Evolutionary conservation across 2,888 invertebrate genomes (phyloP), one percentile per base, ranked within the genome.

Genomic region (Thera obeliscata): DNA sequence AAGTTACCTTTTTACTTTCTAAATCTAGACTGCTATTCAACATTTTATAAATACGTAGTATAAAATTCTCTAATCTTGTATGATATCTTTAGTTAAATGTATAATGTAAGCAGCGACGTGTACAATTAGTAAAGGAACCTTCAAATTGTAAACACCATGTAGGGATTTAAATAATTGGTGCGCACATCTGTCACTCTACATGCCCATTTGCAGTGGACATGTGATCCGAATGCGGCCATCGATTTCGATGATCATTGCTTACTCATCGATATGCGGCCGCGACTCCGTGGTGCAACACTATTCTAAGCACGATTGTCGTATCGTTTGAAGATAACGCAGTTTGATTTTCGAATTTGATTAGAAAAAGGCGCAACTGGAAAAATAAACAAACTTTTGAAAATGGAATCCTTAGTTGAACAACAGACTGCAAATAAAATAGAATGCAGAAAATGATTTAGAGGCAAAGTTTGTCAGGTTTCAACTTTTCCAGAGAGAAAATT

Each of bases 291-390:
- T 66, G 70, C 71, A 73, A 74, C 73, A 74, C 71, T 71, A 78
- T 81, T 81, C 78, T 76, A 75, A 78, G 66, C 78, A 76, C 74
- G 74, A 65, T 61, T 61, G 66, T 59, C 64, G 64, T 64, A 56
- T 71, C 63, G 65, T 66, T 60, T 65, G 61, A 70, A 74, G 60
- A 56, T 66, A 43, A 63, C 66, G 54, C 36, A 55, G 33, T 70
- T 70, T 50, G 57, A 63, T 61, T 72, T 63, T 59, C 8, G 33
- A 70, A 70, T 57, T 33, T 22, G 35, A 55, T 50, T 9, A 46
- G 2, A 46, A 46, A 46, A 46, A 43, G 43, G 41, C 41, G 3
- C 5, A 41, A 5, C 43, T 9, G 43, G 9, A 46, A 2, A 46
- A 46, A 9, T 1, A 8, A 9, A 41, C 22, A 59, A 63, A 11